Evolutionary conservation across 2,888 invertebrate genomes (phyloP), one percentile per base, ranked within the genome.

Genomic region (Cerastis leucographa): DNA sequence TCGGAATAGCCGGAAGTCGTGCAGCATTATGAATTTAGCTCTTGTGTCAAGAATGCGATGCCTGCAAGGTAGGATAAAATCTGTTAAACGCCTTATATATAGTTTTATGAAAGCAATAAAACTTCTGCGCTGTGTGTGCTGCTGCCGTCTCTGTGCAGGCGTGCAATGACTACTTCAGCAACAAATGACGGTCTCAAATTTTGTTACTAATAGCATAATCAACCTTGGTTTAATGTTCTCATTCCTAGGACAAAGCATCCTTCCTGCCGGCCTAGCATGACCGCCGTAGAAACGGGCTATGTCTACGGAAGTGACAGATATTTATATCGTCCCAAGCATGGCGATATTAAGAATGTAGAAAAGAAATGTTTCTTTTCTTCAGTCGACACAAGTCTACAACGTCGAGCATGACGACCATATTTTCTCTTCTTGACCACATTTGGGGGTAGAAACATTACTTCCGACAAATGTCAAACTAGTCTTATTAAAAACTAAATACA

Each of bases 21-120:
- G 97, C 0, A 98, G 94, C 76, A 98, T 93, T 56, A 98, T 94
- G 89, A 97, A 98, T 85, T 97, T 97, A 0, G 98, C 97, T 89
- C 97, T 97, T 0, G 98, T 97, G 90, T 98, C 97, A 64, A 98
- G 91, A 35, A 98, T 94, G 12, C 98, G 97, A 91, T 98, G 97
- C 80, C 98, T 98, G 91, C 8, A 86, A 79, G 8, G 62, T 49
- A 29, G 11, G 29, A 44, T 12, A 51, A 54, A n/a, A 64, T 42
- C 11, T 59, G 59, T 59, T 59, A 59, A 17, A 59, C 59, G 8
- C 17, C 29, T 29, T 11, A 9, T 25, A 25, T 4, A 19, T 11
- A 19, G 29, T 29, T 35, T 35, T 29, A 19, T 35, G 11, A 11
- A 9, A 61, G 7, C 8, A 29, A 29, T 59, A 8, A 2, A 29